Percentiles rank a stretch among this genome's conserved stretches.
Conservation (phyloP, 2,113 vertebrate species). For the Muscicapa adusta region DNA sequence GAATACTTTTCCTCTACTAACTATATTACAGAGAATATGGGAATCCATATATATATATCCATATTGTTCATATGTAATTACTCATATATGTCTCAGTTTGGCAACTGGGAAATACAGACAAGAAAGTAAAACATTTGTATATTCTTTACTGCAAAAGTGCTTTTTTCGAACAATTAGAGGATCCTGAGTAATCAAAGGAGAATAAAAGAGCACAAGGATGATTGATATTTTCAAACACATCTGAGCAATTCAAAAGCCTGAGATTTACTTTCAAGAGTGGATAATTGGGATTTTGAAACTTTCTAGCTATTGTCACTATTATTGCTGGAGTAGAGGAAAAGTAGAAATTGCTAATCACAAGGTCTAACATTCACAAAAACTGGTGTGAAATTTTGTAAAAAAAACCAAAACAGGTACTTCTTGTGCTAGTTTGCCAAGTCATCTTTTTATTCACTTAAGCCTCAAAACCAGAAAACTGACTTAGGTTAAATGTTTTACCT, state of each 20-base stretch:
- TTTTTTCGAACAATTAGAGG: background rate
- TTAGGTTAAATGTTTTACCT: background rate
- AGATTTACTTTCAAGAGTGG: background rate
- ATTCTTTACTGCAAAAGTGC: background rate
- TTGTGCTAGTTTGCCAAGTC: background rate
- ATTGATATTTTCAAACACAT: background rate
- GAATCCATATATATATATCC: background rate
- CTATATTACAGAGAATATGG: background rate
- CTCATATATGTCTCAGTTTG: background rate
- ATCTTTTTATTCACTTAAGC: background rate
- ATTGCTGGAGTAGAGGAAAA: background rate
- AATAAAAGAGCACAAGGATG: background rate
- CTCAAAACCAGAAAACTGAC: background rate
- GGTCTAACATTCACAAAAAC: background rate
- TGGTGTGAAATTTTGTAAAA: background rate
- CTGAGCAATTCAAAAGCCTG: background rate
- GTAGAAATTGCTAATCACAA: background rate
- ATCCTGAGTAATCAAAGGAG: background rate
- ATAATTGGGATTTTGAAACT: background rate
- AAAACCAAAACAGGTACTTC: accelerated
- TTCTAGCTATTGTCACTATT: background rate
- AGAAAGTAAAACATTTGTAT: background rate
- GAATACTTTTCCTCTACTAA: background rate
- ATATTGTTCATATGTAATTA: no score
- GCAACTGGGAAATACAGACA: background rate